These are phyloP conservation scores for Belgica antarctica DNA, from an alignment of 2,888 invertebrate species.

Conservation along the genomic window DNA sequence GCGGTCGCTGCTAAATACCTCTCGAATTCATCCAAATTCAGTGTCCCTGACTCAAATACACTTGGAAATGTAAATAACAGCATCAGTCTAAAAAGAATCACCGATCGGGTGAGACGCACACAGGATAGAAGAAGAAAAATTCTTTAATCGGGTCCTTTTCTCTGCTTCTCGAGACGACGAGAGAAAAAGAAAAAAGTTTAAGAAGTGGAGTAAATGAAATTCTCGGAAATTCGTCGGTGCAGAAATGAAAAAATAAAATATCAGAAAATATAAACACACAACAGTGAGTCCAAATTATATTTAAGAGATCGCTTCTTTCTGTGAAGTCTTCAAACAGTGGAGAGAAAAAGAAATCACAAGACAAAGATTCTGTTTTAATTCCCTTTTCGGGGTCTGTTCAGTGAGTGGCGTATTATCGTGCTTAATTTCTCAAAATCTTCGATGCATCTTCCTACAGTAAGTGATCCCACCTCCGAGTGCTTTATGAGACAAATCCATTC, in stretches of 20 bases:
- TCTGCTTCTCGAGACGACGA: neutral
- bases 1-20: too few species aligned
- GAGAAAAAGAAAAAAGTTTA: conserved; percentile 4
- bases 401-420: neutral
- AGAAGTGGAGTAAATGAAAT: conserved; percentile 13
- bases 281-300: conserved; percentile 5
- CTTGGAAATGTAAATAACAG: too few species aligned
- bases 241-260: conserved; percentile 22
- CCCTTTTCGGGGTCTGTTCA: neutral
- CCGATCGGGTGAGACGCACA: neutral
- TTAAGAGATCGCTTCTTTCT: conserved; percentile 1
- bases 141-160: conserved; percentile 35
- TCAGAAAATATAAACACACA: neutral
- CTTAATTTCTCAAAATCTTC: neutral
- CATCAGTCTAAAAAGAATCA: neutral
- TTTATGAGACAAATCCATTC: neutral
- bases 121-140: neutral
- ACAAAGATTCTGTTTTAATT: neutral
- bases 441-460: neutral
- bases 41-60: too few species aligned
- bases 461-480: neutral
- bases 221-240: conserved; percentile 43
- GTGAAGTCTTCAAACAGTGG: neutral
- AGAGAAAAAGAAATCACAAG: neutral
- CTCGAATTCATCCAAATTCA: too few species aligned